phyloP scores from a whole-genome alignment of 1,140 invertebrate genomes.

The Leptinotarsa lineolata region DNA sequence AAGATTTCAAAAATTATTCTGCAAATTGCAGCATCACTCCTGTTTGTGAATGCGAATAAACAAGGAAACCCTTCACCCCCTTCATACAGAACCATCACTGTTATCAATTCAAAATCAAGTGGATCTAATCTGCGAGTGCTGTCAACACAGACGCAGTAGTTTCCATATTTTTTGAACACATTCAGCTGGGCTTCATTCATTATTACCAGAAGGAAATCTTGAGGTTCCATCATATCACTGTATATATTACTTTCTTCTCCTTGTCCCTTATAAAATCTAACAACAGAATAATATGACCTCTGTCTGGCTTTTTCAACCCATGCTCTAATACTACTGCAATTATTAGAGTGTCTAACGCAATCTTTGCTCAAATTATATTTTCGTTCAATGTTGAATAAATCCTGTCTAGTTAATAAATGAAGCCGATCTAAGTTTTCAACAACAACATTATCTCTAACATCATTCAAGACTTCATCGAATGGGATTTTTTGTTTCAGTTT shows the following conservation, averaged over 20 bases:
- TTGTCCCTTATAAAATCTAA: too few relatives aligned
- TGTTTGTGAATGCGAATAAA: slow-evolving; percentile 20
- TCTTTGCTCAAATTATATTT: too few relatives aligned
- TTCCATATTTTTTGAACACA: slow-evolving; percentile 19
- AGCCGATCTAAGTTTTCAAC: neutral
- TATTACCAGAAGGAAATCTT: slow-evolving; percentile 35
- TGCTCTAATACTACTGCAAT: too few relatives aligned
- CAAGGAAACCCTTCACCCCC: slow-evolving; percentile 29
- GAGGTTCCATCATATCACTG: neutral
- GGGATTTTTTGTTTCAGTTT: slow-evolving; percentile 1
- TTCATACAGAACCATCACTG: slow-evolving; percentile 23
- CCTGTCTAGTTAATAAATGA: slow-evolving; percentile 10
- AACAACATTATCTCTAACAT: neutral
- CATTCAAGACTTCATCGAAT: neutral
- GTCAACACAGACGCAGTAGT: slow-evolving; percentile 30
- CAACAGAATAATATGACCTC: too few relatives aligned
- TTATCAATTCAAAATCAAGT: slow-evolving; percentile 22
- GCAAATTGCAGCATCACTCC: slow-evolving; percentile 26
- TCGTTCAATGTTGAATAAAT: neutral
- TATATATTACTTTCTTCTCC: too few relatives aligned
- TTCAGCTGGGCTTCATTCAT: slow-evolving; percentile 26
- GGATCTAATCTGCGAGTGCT: slow-evolving; percentile 25
- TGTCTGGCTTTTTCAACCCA: too few relatives aligned
- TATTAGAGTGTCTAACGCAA: too few relatives aligned
- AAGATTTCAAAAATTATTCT: neutral